Conservation (phyloP, 1,140 invertebrate species). For the Cydia fagiglandana region DNA sequence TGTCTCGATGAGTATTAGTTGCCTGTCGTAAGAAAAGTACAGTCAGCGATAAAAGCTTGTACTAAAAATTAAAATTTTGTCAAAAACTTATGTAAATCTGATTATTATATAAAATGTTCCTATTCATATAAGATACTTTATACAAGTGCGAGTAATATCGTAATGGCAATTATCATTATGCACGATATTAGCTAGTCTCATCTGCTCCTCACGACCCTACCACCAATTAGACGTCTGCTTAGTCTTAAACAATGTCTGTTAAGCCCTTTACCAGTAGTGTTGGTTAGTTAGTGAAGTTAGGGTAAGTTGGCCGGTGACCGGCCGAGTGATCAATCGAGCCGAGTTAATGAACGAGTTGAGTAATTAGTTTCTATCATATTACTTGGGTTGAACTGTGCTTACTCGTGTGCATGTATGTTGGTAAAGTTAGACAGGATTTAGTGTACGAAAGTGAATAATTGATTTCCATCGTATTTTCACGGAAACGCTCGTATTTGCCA, state of each 20-base stretch:
- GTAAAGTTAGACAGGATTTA: not conserved
- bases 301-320: not conserved
- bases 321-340: constrained; percentile 15
- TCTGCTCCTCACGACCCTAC: not conserved
- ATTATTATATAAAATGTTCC: too few relatives aligned
- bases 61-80: too few relatives aligned
- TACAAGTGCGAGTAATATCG: not conserved
- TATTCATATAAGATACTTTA: not conserved
- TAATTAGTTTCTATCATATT: constrained; percentile 21
- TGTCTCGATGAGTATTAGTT: too few relatives aligned
- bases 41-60: too few relatives aligned
- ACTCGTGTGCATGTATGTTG: not conserved
- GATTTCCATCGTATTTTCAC: too few relatives aligned
- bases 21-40: too few relatives aligned
- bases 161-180: constrained; percentile 10
- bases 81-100: too few relatives aligned
- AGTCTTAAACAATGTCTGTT: not conserved
- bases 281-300: constrained; percentile 13
- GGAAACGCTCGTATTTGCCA: too few relatives aligned
- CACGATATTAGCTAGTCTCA: not conserved
- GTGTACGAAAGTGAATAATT: not conserved
- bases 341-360: not conserved
- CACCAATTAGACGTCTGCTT: not conserved
- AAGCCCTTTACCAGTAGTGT: not conserved
- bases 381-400: not conserved